These are phyloP conservation scores for Noctua pronuba DNA, from an alignment of 2,888 invertebrate genomes.

Conservation along the genomic window DNA sequence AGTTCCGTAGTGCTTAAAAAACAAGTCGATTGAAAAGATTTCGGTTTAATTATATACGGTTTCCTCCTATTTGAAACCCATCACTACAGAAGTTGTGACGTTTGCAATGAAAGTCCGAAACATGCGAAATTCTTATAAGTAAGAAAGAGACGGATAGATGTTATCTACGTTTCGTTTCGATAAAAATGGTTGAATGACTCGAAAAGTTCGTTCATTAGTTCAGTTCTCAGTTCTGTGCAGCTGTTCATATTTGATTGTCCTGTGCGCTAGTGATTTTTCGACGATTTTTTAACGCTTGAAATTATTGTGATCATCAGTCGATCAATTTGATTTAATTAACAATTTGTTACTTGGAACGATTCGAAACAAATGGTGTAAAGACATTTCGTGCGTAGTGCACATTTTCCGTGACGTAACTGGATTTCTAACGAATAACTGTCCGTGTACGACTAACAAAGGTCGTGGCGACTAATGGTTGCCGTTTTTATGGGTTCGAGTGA, in stretches of 20 bases:
- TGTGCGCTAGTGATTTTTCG: slow-evolving; percentile 62
- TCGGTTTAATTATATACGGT: slow-evolving; percentile 28
- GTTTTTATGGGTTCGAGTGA: slow-evolving; percentile 74
- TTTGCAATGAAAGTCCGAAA: slow-evolving; percentile 32
- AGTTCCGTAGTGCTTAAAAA: not conserved
- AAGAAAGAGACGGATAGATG: slow-evolving; percentile 48
- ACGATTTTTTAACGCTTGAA: slow-evolving; percentile 50
- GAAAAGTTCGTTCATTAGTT: slow-evolving; percentile 71
- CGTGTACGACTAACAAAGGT: slow-evolving; percentile 79
- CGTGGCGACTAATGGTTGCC: slow-evolving; percentile 80
- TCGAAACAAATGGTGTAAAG: slow-evolving; percentile 38
- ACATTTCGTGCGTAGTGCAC: slow-evolving; percentile 62
- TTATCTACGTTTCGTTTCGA: not conserved
- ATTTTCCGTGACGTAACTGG: slow-evolving; percentile 87
- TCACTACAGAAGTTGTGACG: slow-evolving; percentile 58
- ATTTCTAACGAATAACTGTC: slow-evolving; percentile 80
- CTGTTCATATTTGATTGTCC: slow-evolving; percentile 69
- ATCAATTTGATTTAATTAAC: slow-evolving; percentile 23
- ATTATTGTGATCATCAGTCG: slow-evolving; percentile 60
- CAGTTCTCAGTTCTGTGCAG: slow-evolving; percentile 68
- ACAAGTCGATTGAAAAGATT: not conserved
- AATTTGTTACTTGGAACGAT: slow-evolving; percentile 33
- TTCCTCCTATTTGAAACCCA: slow-evolving; percentile 21
- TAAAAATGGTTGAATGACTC: slow-evolving; percentile 59
- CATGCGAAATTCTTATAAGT: slow-evolving; percentile 12